Evolutionary conservation across 2,888 invertebrate species (phyloP), one percentile per base, ranked within the genome.

Genomic region (Mermis nigrescens): DNA sequence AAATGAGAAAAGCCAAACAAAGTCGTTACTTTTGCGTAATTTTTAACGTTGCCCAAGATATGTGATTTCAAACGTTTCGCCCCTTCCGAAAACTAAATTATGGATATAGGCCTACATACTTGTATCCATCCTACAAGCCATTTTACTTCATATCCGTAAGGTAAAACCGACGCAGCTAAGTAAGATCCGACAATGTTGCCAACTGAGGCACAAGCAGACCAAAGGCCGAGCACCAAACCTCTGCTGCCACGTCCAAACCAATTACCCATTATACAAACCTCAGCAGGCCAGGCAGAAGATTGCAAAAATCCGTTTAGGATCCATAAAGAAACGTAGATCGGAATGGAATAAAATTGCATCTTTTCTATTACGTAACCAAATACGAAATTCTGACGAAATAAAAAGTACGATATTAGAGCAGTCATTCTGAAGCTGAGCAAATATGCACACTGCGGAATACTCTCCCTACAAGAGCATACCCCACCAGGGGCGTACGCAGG

Each of bases 201-300:
- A 29, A 77, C 73, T 45, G 75, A 75, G n/a, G 77, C 76, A 66
- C 76, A 77, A 1, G 76, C 72, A 61, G 76, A 75, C 77, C 77
- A 77, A 7, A 75, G 60, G 26, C 77, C 77, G 64, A 77, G 69
- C 1, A 76, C 69, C 46, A 77, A 68, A 24, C 77, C 77, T 19
- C 77, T 75, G 63, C 76, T 76, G 60, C 64, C 70, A 67, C 61
- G 63, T 57, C 66, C 75, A 67, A 77, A 77, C 77, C 77, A 78
- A 66, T 76, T 76, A 2, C 74, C 76, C 75, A 77, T 77, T 53
- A 77, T 71, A 53, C 76, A 74, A 19, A 77, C 74, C 52, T 75
- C 75, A 58, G 73, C 73, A 1, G 77, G 77, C 76, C 77, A 77
- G 7, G 76, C 76, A 48, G 73, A 71, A 0, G 76, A 75, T 66